Evolutionary conservation across 2,797 vertebrate genomes (phyloP), one percentile per base, ranked within the genome.

Genomic region (Lutjanus campechanus): DNA sequence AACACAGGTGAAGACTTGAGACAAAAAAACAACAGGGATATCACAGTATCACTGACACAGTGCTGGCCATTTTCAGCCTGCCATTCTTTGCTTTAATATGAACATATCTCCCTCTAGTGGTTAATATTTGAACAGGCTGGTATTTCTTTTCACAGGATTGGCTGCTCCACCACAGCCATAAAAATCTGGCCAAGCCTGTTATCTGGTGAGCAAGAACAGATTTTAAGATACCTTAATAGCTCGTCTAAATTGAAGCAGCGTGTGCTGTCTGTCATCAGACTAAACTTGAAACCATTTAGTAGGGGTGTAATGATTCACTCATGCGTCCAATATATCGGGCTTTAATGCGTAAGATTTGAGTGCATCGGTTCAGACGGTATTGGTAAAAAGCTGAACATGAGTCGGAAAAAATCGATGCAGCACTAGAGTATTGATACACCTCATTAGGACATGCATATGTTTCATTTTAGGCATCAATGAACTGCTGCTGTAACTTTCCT

Each of bases 31-130:
- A 61, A 43, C 50, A 60, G 12, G 19, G 12, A 54, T 20, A 41
- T 36, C 36, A 60, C 5, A 63, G 25, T 19, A 12, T 22, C 7
- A n/a, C n/a, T n/a, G 10, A 19, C 6, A 16, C 41, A 82, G 1
- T 59, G 47, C 40, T 68, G 74, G 10, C 59, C 5, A 11, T 64
- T 80, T 70, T 55, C 72, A 84, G 59, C 25, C 25, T 47, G 20
- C n/a, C 7, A 10, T 13, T 36, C 10, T 54, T 68, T 11, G 15
- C 17, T 79, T 82, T 59, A 75, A 77, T 73, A 59, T 49, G 88
- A 84, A 53, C 63, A 89, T 20, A 86, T 17, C 88, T 1, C 93
- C 94, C 91, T 92, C 94, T 92, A 89, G 92, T 92, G 93, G 89
- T 54, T 22, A 25, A 76, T 67, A 61, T 58, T 53, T 73, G 66